These are phyloP conservation scores for Arvicanthis niloticus DNA, from an alignment of 2,113 vertebrate species.

Conservation along the genomic window DNA sequence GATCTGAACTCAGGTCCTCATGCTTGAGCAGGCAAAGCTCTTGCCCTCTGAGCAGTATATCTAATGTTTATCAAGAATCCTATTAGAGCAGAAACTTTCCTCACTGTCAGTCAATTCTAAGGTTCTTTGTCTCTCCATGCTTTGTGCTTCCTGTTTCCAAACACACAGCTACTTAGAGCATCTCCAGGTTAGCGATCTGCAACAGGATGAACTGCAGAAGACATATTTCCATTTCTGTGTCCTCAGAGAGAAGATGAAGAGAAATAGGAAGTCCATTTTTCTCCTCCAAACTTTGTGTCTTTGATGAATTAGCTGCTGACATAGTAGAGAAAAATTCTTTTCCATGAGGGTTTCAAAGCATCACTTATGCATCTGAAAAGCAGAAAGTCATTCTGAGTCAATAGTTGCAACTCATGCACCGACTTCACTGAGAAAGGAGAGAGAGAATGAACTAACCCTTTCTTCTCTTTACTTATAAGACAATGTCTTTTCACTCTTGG, in stretches of 20 bases:
- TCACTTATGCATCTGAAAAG: neutral
- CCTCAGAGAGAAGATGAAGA: slow-evolving; percentile 12
- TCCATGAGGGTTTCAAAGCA: neutral
- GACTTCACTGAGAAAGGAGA: neutral
- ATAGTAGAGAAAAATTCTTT: neutral
- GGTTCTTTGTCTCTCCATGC: neutral
- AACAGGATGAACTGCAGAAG: neutral
- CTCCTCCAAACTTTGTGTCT: neutral
- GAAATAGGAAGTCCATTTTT: neutral
- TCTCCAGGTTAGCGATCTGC: neutral
- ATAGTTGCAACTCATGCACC: neutral
- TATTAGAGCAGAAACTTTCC: neutral
- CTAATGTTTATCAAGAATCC: neutral
- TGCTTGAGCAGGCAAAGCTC: neutral
- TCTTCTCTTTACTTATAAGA: neutral
- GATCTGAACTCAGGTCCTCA: neutral
- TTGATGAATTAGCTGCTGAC: slow-evolving; percentile 50
- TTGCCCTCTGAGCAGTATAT: too few species aligned
- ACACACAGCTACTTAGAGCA: neutral
- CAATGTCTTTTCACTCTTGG: neutral
- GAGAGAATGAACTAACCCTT: neutral
- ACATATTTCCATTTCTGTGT: neutral
- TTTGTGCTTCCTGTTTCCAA: neutral
- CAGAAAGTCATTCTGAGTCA: neutral
- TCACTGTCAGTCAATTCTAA: neutral